phyloP scores from a whole-genome alignment of 1,140 invertebrate species.

The Philotrypesis tridentata region DNA sequence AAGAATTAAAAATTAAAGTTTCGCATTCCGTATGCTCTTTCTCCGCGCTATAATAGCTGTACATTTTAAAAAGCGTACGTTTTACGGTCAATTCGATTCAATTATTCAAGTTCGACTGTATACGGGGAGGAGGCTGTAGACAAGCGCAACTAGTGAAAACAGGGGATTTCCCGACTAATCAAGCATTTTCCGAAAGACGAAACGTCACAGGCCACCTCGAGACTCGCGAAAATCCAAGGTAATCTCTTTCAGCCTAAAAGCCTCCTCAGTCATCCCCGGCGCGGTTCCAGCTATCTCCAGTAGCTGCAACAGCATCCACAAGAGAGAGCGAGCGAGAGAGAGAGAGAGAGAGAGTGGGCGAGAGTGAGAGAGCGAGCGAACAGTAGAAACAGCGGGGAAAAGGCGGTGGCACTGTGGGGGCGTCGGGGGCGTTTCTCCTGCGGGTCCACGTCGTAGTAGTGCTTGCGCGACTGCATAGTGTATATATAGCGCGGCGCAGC shows the following conservation, averaged over 20 bases:
- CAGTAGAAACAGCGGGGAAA: not conserved
- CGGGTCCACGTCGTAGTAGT: not conserved
- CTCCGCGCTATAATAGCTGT: not conserved
- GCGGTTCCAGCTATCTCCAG: not conserved
- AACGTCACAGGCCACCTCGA: not conserved
- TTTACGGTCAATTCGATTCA: no score
- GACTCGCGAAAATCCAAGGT: not conserved
- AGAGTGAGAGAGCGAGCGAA: not conserved
- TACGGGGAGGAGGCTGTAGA: no score
- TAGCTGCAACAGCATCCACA: not conserved
- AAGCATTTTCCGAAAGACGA: not conserved
- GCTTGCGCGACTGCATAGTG: not conserved
- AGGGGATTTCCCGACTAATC: not conserved
- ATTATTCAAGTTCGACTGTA: no score
- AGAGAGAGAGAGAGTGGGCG: not conserved
- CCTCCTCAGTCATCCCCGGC: not conserved
- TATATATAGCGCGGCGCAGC: not conserved
- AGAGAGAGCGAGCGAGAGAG: not conserved
- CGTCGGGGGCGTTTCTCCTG: conserved; percentile 24
- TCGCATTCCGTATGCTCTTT: not conserved
- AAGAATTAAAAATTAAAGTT: conserved; percentile 40
- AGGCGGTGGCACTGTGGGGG: conserved; percentile 1
- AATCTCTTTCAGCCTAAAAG: not conserved
- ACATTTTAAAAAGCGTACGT: no score
- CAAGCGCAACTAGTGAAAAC: not conserved